Percentiles rank a stretch among this genome's conserved stretches.
phyloP scores from a whole-genome alignment of 2,797 vertebrate genomes.

The Eurystomus glaucurus region DNA sequence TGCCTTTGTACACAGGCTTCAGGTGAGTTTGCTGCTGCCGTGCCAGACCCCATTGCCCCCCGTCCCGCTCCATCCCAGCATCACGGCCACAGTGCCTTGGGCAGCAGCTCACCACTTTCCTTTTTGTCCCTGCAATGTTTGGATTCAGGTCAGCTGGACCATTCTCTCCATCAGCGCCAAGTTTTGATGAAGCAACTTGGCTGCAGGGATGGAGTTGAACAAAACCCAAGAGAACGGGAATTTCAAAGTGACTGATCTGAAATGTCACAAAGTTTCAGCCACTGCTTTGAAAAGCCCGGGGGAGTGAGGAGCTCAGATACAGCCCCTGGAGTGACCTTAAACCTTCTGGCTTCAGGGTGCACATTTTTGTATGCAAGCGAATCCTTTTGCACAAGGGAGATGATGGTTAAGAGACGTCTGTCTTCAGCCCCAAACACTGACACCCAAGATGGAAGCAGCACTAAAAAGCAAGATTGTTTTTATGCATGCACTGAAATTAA shows the following conservation, averaged over 20 bases:
- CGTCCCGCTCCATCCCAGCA: rapidly evolving
- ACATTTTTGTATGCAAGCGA: rapidly evolving
- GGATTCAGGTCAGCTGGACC: conserved; percentile 54
- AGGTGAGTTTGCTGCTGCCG: neutral
- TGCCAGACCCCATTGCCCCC: neutral
- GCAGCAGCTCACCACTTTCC: neutral
- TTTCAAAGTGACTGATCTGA: neutral
- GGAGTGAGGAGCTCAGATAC: neutral
- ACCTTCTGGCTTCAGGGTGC: neutral
- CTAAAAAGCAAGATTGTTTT: neutral
- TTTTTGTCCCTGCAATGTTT: neutral
- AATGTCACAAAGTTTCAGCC: neutral
- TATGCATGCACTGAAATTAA: neutral
- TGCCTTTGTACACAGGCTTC: neutral
- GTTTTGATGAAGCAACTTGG: neutral
- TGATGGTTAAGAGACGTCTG: neutral
- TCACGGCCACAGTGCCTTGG: neutral
- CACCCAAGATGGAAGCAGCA: neutral
- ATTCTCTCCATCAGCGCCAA: rapidly evolving
- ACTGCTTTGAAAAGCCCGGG: neutral
- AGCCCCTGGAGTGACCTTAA: rapidly evolving
- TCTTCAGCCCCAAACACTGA: neutral
- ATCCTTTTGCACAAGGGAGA: neutral
- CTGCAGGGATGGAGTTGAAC: neutral
- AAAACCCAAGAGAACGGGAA: neutral